These are phyloP conservation scores for Rhineura floridana DNA, from an alignment of 2,113 vertebrate genomes.

Conservation along the genomic window DNA sequence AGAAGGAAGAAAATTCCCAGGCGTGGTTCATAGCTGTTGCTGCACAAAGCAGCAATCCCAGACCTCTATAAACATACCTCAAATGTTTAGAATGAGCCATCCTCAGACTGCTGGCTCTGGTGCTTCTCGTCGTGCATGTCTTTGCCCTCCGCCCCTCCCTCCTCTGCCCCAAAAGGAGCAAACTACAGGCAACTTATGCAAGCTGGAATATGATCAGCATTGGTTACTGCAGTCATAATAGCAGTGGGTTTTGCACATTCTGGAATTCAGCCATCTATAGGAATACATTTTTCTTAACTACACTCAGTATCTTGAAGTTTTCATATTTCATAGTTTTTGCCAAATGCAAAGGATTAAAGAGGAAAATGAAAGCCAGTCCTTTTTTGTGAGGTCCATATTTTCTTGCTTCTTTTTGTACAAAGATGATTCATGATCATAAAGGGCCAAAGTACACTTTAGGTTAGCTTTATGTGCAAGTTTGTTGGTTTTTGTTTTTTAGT, in stretches of 20 bases:
- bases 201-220: constrained; percentile 44
- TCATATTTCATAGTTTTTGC: constrained; percentile 52
- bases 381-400: constrained; percentile 17
- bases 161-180: constrained; percentile 52
- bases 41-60: constrained; percentile 52
- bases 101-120: constrained; percentile 43
- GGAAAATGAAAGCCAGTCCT: constrained; percentile 27
- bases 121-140: constrained; percentile 38
- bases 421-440: neutral
- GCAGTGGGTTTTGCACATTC: constrained; percentile 59
- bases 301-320: constrained; percentile 56
- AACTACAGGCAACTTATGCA: constrained; percentile 57
- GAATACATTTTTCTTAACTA: constrained; percentile 60
- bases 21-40: constrained; percentile 51
- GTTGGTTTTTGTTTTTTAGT: too few species aligned
- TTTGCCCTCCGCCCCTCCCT: constrained; percentile 47
- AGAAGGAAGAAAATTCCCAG: constrained; percentile 78
- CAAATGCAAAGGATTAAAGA: constrained; percentile 53
- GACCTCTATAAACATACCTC: constrained; percentile 52
- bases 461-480: too few species aligned
- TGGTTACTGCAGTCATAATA: constrained; percentile 34
- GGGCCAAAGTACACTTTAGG: neutral
- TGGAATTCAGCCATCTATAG: constrained; percentile 52
- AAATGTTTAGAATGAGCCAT: constrained; percentile 55
- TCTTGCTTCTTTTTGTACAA: neutral